A percentile compares a stretch with the other conserved stretches of the same genome.
Evolutionary conservation across 2,888 invertebrate genomes (phyloP).

Genomic region (Acronicta psi): DNA sequence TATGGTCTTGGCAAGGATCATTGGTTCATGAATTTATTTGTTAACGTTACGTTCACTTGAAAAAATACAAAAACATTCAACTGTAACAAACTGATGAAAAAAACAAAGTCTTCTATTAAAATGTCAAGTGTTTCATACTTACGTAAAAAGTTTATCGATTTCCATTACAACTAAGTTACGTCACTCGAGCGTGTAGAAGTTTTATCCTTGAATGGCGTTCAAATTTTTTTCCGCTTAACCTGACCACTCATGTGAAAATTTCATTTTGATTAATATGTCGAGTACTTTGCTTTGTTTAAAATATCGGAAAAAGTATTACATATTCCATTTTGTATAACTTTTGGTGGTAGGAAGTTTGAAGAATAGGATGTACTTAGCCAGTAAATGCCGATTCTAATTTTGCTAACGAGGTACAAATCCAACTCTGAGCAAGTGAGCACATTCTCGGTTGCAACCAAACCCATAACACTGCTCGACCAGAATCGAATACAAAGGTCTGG

Average conservation of each 20-base stretch:
- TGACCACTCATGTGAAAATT: conserved; percentile 34
- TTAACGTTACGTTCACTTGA: conserved; percentile 55
- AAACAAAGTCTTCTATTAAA: conserved; percentile 11
- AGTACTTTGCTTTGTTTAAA: conserved; percentile 1
- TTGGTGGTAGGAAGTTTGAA: too few species aligned
- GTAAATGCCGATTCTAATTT: too few species aligned
- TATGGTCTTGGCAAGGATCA: conserved; percentile 67
- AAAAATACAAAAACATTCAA: conserved; percentile 53
- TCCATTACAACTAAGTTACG: conserved; percentile 16
- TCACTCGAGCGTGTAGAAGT: conserved; percentile 23
- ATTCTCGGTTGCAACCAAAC: too few species aligned
- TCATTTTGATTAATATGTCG: conserved; percentile 33
- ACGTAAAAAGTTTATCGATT: conserved; percentile 21
- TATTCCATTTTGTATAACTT: neutral
- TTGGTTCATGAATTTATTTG: conserved; percentile 77
- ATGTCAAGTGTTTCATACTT: conserved; percentile 1
- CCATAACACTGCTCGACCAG: too few species aligned
- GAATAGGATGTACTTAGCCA: too few species aligned
- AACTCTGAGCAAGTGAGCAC: too few species aligned
- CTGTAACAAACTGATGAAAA: conserved; percentile 14
- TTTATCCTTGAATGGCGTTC: conserved; percentile 33
- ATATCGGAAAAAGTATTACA: neutral
- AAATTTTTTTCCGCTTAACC: conserved; percentile 34
- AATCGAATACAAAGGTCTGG: too few species aligned
- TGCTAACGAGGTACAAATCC: too few species aligned